Conservation (phyloP, 2,888 invertebrate genomes). For the Plagodis dolabraria region DNA sequence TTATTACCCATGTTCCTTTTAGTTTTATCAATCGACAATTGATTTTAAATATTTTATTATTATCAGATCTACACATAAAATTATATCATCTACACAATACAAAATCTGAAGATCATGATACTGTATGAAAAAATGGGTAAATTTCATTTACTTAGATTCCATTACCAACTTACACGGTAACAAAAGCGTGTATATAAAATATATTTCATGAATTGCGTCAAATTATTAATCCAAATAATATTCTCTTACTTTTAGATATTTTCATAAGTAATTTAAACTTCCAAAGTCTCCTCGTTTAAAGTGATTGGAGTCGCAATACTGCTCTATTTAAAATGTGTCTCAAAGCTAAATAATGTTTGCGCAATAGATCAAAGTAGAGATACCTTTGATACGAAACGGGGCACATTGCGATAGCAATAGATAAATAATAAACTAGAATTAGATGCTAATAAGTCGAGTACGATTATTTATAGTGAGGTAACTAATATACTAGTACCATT, state of each 20-base stretch:
- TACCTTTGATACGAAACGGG: constrained; percentile 33
- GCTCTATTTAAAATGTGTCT: constrained; percentile 45
- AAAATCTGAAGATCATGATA: too few relatives aligned
- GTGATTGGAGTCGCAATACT: constrained; percentile 35
- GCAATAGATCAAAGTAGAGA: constrained; percentile 33
- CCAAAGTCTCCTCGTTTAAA: constrained; percentile 14
- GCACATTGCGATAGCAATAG: constrained; percentile 33
- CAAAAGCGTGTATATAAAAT: too few relatives aligned
- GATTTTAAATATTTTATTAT: too few relatives aligned
- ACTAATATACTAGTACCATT: background rate
- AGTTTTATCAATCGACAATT: too few relatives aligned
- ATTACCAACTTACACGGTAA: too few relatives aligned
- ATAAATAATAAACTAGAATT: constrained; percentile 26
- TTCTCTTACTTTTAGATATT: background rate
- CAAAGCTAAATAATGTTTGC: constrained; percentile 32
- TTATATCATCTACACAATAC: too few relatives aligned
- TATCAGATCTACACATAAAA: too few relatives aligned
- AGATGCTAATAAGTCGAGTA: background rate
- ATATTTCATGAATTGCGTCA: too few relatives aligned
- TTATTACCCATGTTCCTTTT: too few relatives aligned
- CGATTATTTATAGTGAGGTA: background rate
- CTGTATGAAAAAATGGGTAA: too few relatives aligned
- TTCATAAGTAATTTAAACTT: background rate
- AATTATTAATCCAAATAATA: too few relatives aligned
- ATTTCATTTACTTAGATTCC: too few relatives aligned